Evolutionary conservation across 1,140 invertebrate species (phyloP).

Genomic region (Eriocheir sinensis): DNA sequence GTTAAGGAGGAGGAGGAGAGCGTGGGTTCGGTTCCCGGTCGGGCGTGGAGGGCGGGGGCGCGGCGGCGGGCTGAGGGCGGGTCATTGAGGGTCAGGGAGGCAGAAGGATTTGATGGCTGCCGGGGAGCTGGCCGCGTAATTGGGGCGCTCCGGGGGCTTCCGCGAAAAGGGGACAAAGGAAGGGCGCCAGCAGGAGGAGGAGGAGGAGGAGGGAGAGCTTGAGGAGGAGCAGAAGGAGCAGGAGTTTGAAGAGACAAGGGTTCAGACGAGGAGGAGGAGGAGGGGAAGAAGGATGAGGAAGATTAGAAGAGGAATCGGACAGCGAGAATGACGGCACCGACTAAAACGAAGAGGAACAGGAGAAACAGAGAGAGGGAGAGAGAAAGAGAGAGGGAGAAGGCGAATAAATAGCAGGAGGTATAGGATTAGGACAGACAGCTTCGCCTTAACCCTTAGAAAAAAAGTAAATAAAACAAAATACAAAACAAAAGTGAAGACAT

Average conservation of each 20-base stretch:
- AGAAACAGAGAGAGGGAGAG: neutral
- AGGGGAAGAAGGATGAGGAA: neutral
- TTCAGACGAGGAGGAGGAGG: neutral
- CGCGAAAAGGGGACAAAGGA: conserved; percentile 5
- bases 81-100: neutral
- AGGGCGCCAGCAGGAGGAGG: neutral
- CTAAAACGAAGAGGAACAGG: too few species aligned
- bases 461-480: too few species aligned
- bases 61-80: neutral
- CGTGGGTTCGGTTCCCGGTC: neutral
- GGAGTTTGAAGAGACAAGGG: too few species aligned
- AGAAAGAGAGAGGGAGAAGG: neutral
- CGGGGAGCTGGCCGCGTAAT: neutral
- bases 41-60: neutral
- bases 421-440: neutral
- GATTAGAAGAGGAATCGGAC: neutral
- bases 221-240: neutral
- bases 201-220: neutral
- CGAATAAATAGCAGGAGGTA: neutral
- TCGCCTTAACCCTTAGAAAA: too few species aligned
- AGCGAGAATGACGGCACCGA: too few species aligned
- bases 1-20: neutral
- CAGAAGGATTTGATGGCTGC: conserved; percentile 4
- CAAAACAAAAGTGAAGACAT: too few species aligned
- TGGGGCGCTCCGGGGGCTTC: neutral